phyloP scores from a whole-genome alignment of 2,113 vertebrate species.

The Coptodon rendalli region DNA sequence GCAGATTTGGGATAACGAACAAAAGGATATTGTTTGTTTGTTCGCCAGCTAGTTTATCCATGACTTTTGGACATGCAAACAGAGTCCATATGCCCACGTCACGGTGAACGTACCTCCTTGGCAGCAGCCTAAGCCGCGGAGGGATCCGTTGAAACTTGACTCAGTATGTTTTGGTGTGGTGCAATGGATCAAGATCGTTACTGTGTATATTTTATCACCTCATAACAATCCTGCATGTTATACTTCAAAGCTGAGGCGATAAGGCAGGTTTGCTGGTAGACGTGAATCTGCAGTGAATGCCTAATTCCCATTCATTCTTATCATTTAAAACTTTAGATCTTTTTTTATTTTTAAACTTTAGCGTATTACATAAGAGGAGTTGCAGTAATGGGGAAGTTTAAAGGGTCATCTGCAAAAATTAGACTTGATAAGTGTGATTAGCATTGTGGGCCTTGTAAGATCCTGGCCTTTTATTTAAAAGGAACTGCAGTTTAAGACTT shows the following conservation, averaged over 20 bases:
- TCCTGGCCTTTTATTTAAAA: background rate
- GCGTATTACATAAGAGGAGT: background rate
- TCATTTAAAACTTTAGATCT: background rate
- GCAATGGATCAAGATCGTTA: background rate
- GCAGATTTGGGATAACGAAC: background rate
- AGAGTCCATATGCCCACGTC: background rate
- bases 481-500: background rate
- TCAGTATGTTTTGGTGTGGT: background rate
- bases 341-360: background rate
- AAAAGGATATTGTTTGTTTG: conserved; percentile 16
- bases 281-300: background rate
- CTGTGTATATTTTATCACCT: background rate
- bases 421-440: background rate
- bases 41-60: background rate
- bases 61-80: conserved; percentile 60
- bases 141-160: background rate
- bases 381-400: background rate
- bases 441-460: background rate
- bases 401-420: background rate
- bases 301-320: background rate
- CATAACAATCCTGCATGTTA: background rate
- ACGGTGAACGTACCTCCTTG: background rate
- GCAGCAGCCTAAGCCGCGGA: background rate
- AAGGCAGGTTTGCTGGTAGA: background rate
- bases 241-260: background rate